Percentiles rank a stretch among this genome's conserved stretches.
phyloP scores from a whole-genome alignment of 2,888 invertebrate species.

The Ellobium chinense region DNA sequence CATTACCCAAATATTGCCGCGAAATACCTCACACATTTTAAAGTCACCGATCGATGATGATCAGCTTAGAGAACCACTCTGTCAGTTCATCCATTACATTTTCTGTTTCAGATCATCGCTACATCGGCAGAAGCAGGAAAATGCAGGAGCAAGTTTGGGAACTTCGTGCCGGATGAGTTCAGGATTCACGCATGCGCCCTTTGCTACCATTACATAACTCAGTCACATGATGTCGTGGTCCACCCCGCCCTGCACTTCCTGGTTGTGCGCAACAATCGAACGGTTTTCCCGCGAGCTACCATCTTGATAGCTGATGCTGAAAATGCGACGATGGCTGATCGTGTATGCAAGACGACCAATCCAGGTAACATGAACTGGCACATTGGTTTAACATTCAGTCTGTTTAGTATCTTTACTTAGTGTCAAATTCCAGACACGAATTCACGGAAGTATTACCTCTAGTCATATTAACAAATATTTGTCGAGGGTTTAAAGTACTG shows the following conservation, averaged over 20 bases:
- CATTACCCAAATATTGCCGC: too few relatives aligned
- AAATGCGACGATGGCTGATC: slow-evolving; percentile 44
- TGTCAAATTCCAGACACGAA: too few relatives aligned
- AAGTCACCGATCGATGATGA: too few relatives aligned
- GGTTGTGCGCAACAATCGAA: slow-evolving; percentile 46
- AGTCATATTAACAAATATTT: too few relatives aligned
- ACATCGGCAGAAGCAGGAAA: neutral
- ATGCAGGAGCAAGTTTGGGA: slow-evolving; percentile 53
- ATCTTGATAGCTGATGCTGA: slow-evolving; percentile 51
- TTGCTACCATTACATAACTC: slow-evolving; percentile 63
- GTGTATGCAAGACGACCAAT: slow-evolving; percentile 57
- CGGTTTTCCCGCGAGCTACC: slow-evolving; percentile 39
- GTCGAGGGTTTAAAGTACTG: too few relatives aligned
- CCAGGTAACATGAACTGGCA: slow-evolving; percentile 15
- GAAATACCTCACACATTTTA: too few relatives aligned
- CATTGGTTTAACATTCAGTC: too few relatives aligned
- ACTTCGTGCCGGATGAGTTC: slow-evolving; percentile 50
- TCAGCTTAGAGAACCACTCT: too few relatives aligned
- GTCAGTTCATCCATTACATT: too few relatives aligned
- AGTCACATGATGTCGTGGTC: slow-evolving; percentile 42
- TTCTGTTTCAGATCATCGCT: neutral
- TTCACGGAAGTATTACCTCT: too few relatives aligned
- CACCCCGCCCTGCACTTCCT: slow-evolving; percentile 37
- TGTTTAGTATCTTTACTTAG: too few relatives aligned
- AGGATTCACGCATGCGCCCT: slow-evolving; percentile 57